phyloP scores from a whole-genome alignment of 2,797 vertebrate genomes.

The Hippoglossus hippoglossus region DNA sequence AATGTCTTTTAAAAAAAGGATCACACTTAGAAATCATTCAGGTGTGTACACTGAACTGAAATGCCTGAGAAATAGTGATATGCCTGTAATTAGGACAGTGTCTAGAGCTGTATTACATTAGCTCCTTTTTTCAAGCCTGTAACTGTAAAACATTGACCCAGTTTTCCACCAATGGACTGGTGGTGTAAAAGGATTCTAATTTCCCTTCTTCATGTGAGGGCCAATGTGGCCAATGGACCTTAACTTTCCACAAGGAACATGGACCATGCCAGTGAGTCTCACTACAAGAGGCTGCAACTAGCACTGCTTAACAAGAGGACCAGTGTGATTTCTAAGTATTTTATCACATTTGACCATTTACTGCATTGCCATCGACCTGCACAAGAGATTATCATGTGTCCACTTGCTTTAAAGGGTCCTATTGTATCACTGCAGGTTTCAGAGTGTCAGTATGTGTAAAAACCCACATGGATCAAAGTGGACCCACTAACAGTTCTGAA shows the following conservation, averaged over 20 bases:
- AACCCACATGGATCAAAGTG: not conserved
- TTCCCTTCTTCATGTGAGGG: conserved; percentile 22
- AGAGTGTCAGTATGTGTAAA: not conserved
- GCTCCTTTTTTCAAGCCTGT: not conserved
- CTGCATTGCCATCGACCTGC: too few species aligned
- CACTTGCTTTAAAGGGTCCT: not conserved
- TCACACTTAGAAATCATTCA: not conserved
- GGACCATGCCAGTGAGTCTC: conserved; percentile 27
- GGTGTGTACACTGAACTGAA: not conserved
- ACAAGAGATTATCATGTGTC: not conserved
- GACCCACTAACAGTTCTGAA: not conserved
- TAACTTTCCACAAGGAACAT: too few species aligned
- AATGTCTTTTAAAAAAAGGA: not conserved
- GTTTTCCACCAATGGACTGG: conserved; percentile 25
- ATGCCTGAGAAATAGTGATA: conserved; percentile 2
- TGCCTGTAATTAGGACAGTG: not conserved
- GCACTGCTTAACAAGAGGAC: not conserved
- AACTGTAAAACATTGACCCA: conserved; percentile 19
- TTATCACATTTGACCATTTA: too few species aligned
- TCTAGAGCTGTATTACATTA: not conserved
- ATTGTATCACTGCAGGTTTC: not conserved
- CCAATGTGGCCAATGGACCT: conserved; percentile 2
- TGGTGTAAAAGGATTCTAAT: conserved; percentile 45
- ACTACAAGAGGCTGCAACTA: conserved; percentile 13
- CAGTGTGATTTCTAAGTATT: not conserved